Evolutionary conservation across 2,888 invertebrate genomes (phyloP), one percentile per base, ranked within the genome.

Genomic region (Dermolepida albohirtum): DNA sequence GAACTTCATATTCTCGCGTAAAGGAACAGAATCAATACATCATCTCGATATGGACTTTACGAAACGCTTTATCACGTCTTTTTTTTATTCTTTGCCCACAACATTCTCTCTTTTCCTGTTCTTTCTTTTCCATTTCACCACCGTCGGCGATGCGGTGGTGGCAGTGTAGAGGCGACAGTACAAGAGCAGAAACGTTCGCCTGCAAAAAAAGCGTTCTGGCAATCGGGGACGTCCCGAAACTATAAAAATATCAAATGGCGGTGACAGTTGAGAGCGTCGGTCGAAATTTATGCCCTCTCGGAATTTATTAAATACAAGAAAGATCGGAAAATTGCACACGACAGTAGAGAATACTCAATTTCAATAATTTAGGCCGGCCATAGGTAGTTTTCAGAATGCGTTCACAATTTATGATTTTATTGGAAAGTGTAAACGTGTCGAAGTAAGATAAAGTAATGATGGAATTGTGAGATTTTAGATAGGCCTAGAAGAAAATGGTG

Each of bases 241-340:
- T 59, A 59, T 44, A 59, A 59, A 59, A 59, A 59, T 44, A 59
- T 59, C 44, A 44, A 59, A 59, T 59, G 59, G 44, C 59, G 59
- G 47, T 47, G 59, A 59, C 59, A 59, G 59, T 59, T 34, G 59
- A 59, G 59, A 44, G 59, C 59, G 27, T 16, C 59, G 59, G 44
- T 59, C 47, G 27, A 27, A 59, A 59, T 59, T 59, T 59, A 59
- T 59, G 44, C 27, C 27, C 59, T 59, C 59, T 59, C 59, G 29
- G 44, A 59, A 59, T 59, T 59, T 59, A 59, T 59, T 59, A 47
- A 59, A 59, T 59, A 59, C 59, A 59, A 59, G 44, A 47, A 59
- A 59, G 43, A 59, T 59, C 44, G 59, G 44, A 44, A 59, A 59
- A 59, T 59, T 59, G 59, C 59, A 59, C 59, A 29, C 29, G 59